These are phyloP conservation scores for Urocitellus parryii DNA, from an alignment of 2,113 vertebrate species.

Conservation along the genomic window DNA sequence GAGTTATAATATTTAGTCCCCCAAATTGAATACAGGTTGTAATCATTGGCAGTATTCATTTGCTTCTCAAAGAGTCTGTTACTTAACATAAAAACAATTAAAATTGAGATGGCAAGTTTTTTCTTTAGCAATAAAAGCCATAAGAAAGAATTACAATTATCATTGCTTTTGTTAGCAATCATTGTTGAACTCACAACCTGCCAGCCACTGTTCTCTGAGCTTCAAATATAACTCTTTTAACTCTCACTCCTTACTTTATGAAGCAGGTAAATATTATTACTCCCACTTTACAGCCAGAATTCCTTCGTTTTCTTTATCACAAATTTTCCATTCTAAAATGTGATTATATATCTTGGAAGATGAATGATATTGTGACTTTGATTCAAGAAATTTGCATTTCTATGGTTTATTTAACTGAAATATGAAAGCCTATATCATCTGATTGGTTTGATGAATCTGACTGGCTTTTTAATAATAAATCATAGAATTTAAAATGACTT, in stretches of 20 bases:
- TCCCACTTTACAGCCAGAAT: neutral
- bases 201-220: neutral
- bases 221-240: slow-evolving; percentile 17
- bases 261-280: slow-evolving; percentile 24
- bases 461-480: slow-evolving; percentile 30
- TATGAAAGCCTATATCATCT: slow-evolving; percentile 6
- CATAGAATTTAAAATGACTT: neutral
- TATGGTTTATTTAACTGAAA: slow-evolving; percentile 47
- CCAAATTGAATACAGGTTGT: neutral
- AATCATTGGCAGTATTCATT: neutral
- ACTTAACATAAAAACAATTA: slow-evolving; percentile 43
- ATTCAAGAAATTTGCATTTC: slow-evolving; percentile 39
- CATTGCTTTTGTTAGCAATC: slow-evolving; percentile 21
- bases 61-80: neutral
- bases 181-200: slow-evolving; percentile 5
- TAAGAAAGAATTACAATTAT: neutral
- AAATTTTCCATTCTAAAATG: neutral
- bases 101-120: neutral
- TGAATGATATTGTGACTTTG: slow-evolving; percentile 14
- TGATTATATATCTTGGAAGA: neutral
- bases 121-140: neutral
- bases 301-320: slow-evolving; percentile 19
- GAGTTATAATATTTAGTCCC: neutral
- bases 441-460: slow-evolving; percentile 10
- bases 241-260: neutral